Evolutionary conservation across 2,888 invertebrate species (phyloP).

Genomic region (Macaria liturata): DNA sequence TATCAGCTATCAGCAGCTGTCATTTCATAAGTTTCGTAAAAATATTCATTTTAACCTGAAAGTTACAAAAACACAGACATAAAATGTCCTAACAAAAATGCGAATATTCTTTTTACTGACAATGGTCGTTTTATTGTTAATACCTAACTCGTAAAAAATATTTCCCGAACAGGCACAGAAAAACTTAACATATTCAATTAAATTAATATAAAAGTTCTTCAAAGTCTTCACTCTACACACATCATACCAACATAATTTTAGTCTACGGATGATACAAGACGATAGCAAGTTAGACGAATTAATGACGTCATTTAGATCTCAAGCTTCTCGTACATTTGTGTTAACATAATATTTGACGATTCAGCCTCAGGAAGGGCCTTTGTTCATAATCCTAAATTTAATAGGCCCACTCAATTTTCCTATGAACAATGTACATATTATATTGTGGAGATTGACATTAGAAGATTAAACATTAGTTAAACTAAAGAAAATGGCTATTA

Average conservation of each 20-base stretch:
- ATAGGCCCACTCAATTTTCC: slow-evolving; percentile 12
- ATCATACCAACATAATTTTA: no score
- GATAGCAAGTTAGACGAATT: slow-evolving; percentile 16
- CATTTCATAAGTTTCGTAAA: slow-evolving; percentile 4
- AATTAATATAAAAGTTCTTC: no score
- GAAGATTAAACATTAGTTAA: slow-evolving; percentile 3
- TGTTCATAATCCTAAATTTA: slow-evolving; percentile 21
- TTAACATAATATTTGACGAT: slow-evolving; percentile 25
- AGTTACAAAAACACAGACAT: no score
- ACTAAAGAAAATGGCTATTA: neutral
- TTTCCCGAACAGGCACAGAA: no score
- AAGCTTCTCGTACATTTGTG: slow-evolving; percentile 19
- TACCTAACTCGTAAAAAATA: no score
- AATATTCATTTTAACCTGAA: no score
- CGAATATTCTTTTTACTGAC: no score
- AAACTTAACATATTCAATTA: no score
- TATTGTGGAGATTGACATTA: slow-evolving; percentile 8
- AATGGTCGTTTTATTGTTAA: no score
- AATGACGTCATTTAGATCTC: slow-evolving; percentile 1
- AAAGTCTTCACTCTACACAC: no score
- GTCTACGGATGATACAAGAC: no score
- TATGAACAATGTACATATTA: slow-evolving; percentile 4
- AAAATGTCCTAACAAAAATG: no score
- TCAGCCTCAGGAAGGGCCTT: slow-evolving; percentile 6
- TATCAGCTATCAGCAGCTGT: slow-evolving; percentile 1